Conservation (phyloP, 2,113 vertebrate genomes). For the Tangachromis dhanisi region DNA sequence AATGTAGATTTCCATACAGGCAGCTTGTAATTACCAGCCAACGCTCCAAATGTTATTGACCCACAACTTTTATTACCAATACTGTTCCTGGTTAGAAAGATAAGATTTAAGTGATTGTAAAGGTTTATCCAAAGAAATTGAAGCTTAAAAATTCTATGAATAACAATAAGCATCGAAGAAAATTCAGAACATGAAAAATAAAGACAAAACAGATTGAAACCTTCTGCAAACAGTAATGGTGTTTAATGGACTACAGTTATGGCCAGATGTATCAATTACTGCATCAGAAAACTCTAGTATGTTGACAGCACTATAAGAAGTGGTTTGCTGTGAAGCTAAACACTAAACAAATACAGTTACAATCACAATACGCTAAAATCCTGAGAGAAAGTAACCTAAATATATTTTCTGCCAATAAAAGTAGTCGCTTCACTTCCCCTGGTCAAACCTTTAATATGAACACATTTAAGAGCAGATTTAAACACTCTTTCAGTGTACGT, state of each 20-base stretch:
- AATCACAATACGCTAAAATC: slow-evolving; percentile 44
- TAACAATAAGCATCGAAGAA: background rate
- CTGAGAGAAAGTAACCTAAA: slow-evolving; percentile 40
- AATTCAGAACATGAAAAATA: background rate
- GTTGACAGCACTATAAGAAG: slow-evolving; percentile 2
- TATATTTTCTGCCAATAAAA: slow-evolving; percentile 13
- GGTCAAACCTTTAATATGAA: slow-evolving; percentile 10
- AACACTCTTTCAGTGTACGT: background rate
- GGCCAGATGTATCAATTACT: slow-evolving; percentile 21
- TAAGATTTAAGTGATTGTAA: background rate
- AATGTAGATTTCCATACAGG: background rate
- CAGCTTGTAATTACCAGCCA: background rate
- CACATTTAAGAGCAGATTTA: slow-evolving; percentile 25
- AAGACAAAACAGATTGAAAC: background rate
- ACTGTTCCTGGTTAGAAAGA: background rate
- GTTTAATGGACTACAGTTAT: slow-evolving; percentile 53
- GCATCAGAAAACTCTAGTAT: slow-evolving; percentile 15
- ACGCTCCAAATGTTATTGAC: background rate
- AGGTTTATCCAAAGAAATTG: background rate
- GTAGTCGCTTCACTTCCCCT: background rate
- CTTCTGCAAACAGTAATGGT: slow-evolving; percentile 32
- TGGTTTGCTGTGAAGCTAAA: background rate
- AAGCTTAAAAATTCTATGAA: background rate
- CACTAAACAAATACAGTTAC: slow-evolving; percentile 37
- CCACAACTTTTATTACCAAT: background rate